A percentile compares a stretch with the other conserved stretches of the same genome.
phyloP scores from a whole-genome alignment of 92 coral and sea anemone species.

The Phenganax marumi region DNA sequence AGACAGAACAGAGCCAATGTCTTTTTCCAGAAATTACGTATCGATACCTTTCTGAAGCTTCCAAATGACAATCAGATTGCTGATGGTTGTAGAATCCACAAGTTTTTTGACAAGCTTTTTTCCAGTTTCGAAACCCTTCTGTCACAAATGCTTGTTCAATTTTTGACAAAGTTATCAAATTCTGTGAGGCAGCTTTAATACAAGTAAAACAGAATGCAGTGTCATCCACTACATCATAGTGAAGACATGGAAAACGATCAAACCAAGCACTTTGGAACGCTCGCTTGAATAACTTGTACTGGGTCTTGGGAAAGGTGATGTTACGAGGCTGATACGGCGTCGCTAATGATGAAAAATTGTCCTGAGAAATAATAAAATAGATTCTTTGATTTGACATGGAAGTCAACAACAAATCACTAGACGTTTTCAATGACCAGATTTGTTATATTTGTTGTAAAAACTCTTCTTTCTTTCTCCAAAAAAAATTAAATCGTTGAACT shows the following conservation, averaged over 20 bases:
- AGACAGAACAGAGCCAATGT: slow-evolving; percentile 53
- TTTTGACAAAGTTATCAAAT: slow-evolving; percentile 11
- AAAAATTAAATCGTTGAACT: too few species aligned
- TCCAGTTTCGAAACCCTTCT: slow-evolving; percentile 38
- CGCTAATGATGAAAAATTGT: slow-evolving; percentile 18
- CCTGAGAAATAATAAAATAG: slow-evolving; percentile 14
- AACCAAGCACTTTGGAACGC: slow-evolving; percentile 54
- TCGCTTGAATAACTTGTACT: slow-evolving; percentile 33
- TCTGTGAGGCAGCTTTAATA: slow-evolving; percentile 47
- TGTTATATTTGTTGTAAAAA: too few species aligned
- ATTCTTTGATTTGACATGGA: not conserved
- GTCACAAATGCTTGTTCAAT: slow-evolving; percentile 23
- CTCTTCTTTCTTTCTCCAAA: too few species aligned
- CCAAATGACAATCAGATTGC: slow-evolving; percentile 45
- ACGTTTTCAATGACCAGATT: too few species aligned
- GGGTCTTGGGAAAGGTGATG: slow-evolving; percentile 22
- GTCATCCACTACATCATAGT: slow-evolving; percentile 58
- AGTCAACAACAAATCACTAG: not conserved
- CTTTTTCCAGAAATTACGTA: slow-evolving; percentile 33
- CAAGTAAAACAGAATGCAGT: slow-evolving; percentile 50
- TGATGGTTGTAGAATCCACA: slow-evolving; percentile 44
- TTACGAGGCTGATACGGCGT: slow-evolving; percentile 22
- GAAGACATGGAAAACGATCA: slow-evolving; percentile 53
- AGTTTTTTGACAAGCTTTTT: slow-evolving; percentile 41
- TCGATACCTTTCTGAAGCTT: slow-evolving; percentile 50